Conservation (phyloP, 2,888 invertebrate species). For the Physocephala rufipes region DNA sequence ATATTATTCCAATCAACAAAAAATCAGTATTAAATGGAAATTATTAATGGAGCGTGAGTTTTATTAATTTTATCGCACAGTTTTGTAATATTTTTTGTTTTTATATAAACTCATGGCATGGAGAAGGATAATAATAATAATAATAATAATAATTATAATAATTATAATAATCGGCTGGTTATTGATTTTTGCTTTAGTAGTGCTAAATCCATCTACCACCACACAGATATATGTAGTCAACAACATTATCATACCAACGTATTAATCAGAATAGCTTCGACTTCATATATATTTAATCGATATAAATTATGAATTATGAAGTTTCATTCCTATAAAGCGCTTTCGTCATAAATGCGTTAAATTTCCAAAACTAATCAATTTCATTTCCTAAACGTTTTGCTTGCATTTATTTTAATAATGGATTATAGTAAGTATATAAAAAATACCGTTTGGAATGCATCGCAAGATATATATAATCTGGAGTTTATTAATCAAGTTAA, state of each 20-base stretch:
- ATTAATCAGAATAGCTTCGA: no score
- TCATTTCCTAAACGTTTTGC: conserved; percentile 6
- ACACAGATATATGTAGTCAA: no score
- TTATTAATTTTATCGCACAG: not conserved
- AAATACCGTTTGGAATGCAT: conserved; percentile 50
- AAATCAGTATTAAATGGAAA: conserved; percentile 50
- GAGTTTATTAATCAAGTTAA: conserved; percentile 42
- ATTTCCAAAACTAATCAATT: not conserved
- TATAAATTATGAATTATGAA: conserved; percentile 1
- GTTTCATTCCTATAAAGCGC: not conserved
- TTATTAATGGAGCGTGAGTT: conserved; percentile 62
- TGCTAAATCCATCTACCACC: no score
- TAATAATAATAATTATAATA: no score
- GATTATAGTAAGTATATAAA: conserved; percentile 63
- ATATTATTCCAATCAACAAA: conserved; percentile 35
- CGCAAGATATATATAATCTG: conserved; percentile 39
- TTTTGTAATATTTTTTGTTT: not conserved
- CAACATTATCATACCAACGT: no score
- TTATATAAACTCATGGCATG: conserved; percentile 13
- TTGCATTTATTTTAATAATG: conserved; percentile 34
- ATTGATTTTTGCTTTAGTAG: no score
- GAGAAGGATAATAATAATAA: no score
- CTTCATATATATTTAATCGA: not conserved
- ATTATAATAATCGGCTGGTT: no score
- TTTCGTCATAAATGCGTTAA: not conserved